Conservation (phyloP, 1,140 invertebrate genomes). For the Panulirus ornatus region DNA sequence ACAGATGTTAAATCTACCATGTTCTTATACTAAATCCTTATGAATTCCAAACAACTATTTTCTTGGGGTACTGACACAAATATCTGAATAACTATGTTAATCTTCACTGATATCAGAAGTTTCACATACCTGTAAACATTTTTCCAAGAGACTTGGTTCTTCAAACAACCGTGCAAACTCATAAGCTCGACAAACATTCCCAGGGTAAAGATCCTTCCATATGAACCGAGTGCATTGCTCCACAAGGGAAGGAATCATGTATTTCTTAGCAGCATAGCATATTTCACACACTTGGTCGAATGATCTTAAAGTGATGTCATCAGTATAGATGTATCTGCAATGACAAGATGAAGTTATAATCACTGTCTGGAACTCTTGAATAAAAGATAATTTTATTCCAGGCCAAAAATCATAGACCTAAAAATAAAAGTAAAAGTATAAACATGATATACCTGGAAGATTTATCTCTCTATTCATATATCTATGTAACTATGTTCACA, state of each 20-base stretch:
- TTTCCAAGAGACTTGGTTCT: conserved; percentile 87
- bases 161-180: conserved; percentile 92
- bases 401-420: no score
- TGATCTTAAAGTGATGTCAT: conserved; percentile 86
- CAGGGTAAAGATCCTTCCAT: conserved; percentile 87
- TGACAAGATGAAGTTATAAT: conserved; percentile 56
- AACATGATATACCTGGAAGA: no score
- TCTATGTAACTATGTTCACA: no score
- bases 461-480: no score
- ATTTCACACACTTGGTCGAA: conserved; percentile 91
- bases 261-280: conserved; percentile 92
- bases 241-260: conserved; percentile 89
- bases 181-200: conserved; percentile 89
- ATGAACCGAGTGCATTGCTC: conserved; percentile 89
- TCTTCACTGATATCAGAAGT: not conserved
- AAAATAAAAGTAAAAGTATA: no score
- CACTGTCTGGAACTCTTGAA: not conserved
- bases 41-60: no score
- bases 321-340: conserved; percentile 89
- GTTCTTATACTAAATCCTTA: no score
- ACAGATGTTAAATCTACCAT: no score
- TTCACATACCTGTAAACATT: conserved; percentile 84
- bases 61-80: no score
- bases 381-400: no score
- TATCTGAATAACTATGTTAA: not conserved